phyloP scores from a whole-genome alignment of 1,140 invertebrate species.

The Macrosteles quadrilineatus region DNA sequence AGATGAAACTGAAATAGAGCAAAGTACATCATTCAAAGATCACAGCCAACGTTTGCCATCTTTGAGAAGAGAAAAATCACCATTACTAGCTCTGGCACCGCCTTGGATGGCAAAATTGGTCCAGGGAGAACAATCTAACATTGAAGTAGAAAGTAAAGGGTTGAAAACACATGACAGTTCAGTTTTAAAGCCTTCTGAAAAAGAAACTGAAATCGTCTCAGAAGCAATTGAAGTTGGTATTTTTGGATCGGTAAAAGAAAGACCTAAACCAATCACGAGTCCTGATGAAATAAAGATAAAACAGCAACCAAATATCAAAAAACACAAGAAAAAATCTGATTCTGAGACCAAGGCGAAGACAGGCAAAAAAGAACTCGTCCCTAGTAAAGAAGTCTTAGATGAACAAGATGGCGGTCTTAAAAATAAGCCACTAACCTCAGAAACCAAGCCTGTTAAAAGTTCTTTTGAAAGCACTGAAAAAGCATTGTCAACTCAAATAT shows the following conservation, averaged over 20 bases:
- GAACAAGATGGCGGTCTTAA: too few relatives aligned
- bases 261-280: slow-evolving; percentile 19
- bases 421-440: too few relatives aligned
- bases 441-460: too few relatives aligned
- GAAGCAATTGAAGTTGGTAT: slow-evolving; percentile 32
- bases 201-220: slow-evolving; percentile 14
- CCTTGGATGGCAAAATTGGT: slow-evolving; percentile 25
- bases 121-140: neutral
- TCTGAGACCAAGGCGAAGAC: too few relatives aligned
- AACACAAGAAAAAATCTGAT: slow-evolving; percentile 28
- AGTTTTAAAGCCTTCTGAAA: neutral
- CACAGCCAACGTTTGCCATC: too few relatives aligned
- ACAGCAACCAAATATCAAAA: neutral
- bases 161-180: neutral
- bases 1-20: too few relatives aligned
- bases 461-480: too few relatives aligned
- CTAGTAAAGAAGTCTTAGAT: too few relatives aligned
- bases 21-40: too few relatives aligned
- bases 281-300: neutral
- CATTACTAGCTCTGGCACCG: slow-evolving; percentile 6
- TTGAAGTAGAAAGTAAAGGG: neutral
- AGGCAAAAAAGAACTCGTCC: too few relatives aligned
- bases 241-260: slow-evolving; percentile 39
- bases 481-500: too few relatives aligned
- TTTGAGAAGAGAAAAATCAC: neutral